A percentile compares a stretch with the other conserved stretches of the same genome.
phyloP scores from a whole-genome alignment of 2,888 invertebrate species.

The Papilio elwesi region DNA sequence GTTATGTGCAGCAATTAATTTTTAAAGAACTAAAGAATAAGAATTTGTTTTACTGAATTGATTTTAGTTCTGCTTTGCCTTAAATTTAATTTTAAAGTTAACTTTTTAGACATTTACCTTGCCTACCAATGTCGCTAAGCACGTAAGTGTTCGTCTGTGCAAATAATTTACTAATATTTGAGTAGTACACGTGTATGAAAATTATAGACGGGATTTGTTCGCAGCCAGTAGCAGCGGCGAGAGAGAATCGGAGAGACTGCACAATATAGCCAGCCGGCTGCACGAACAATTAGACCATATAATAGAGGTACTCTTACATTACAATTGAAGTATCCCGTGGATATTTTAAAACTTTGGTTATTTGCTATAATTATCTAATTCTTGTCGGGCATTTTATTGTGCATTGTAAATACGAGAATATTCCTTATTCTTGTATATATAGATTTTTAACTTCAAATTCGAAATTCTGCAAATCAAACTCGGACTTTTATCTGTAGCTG shows the following conservation, averaged over 20 bases:
- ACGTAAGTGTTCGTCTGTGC: constrained; percentile 53
- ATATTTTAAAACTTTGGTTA: too few relatives aligned
- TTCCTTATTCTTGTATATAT: too few relatives aligned
- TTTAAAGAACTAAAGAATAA: too few relatives aligned
- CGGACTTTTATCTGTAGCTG: too few relatives aligned
- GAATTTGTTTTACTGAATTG: too few relatives aligned
- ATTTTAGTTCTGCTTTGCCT: not conserved
- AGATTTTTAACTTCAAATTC: too few relatives aligned
- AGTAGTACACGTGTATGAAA: constrained; percentile 39
- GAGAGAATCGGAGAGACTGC: constrained; percentile 92
- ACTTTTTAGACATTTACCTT: not conserved
- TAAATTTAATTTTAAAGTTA: not conserved
- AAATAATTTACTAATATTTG: constrained; percentile 39
- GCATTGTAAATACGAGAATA: too few relatives aligned
- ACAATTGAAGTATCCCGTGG: not conserved
- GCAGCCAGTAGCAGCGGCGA: constrained; percentile 85
- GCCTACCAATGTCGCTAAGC: constrained; percentile 40
- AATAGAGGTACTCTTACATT: constrained; percentile 91
- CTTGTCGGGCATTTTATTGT: too few relatives aligned
- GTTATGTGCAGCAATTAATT: too few relatives aligned
- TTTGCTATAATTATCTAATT: too few relatives aligned
- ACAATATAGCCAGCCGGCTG: constrained; percentile 96
- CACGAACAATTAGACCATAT: constrained; percentile 99
- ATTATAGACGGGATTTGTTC: constrained; percentile 45
- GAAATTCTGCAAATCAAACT: too few relatives aligned